These are phyloP conservation scores for Pantala flavescens DNA, from an alignment of 1,140 invertebrate genomes.

Conservation along the genomic window DNA sequence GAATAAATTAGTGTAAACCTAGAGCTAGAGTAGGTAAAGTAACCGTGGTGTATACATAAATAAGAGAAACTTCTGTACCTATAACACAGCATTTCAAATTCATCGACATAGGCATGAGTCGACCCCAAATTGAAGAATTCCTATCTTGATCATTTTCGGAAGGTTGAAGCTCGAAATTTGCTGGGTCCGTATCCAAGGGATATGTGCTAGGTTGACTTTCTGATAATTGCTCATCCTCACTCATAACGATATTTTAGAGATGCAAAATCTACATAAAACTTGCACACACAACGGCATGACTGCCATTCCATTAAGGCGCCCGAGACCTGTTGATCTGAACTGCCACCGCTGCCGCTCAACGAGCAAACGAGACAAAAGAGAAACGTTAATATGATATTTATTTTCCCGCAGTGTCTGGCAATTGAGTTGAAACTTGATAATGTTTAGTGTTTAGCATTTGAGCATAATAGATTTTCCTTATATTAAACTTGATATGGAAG, in stretches of 20 bases:
- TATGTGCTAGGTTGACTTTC: neutral
- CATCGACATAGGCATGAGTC: neutral
- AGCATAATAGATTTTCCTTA: too few relatives aligned
- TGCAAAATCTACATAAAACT: too few relatives aligned
- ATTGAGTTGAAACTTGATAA: too few relatives aligned
- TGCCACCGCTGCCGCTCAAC: too few relatives aligned
- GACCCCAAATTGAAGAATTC: neutral
- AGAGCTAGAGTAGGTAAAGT: neutral
- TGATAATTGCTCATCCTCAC: neutral
- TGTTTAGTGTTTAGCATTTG: too few relatives aligned
- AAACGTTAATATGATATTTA: too few relatives aligned
- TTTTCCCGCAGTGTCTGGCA: too few relatives aligned
- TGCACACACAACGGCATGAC: too few relatives aligned
- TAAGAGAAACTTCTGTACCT: neutral
- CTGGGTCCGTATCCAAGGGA: neutral
- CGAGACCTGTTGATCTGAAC: too few relatives aligned
- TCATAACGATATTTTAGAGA: neutral
- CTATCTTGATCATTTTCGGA: neutral
- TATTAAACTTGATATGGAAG: too few relatives aligned
- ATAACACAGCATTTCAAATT: neutral
- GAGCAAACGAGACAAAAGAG: too few relatives aligned
- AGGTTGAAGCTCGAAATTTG: neutral
- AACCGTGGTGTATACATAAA: neutral
- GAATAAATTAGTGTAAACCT: neutral
- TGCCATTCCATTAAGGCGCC: too few relatives aligned